Evolutionary conservation across 1,140 invertebrate genomes (phyloP).

Genomic region (Semibalanus balanoides): DNA sequence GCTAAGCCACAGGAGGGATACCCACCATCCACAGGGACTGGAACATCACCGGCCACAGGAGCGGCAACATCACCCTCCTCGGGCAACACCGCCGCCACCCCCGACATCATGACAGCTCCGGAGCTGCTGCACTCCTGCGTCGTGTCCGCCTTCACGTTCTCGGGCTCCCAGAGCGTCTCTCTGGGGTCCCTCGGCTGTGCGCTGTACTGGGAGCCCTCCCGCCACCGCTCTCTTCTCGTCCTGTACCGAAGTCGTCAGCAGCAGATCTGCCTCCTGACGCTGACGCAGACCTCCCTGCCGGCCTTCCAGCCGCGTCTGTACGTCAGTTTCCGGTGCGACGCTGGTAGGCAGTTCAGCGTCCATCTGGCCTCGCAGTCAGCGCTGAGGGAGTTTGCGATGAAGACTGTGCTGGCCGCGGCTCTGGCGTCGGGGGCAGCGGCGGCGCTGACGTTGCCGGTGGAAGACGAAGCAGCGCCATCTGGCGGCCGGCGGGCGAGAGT

Average conservation of each 20-base stretch:
- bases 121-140: neutral
- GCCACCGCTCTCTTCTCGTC: neutral
- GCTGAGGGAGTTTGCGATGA: neutral
- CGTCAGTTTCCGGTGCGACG: neutral
- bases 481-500: no score
- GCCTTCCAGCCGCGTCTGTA: neutral
- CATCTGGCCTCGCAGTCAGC: neutral
- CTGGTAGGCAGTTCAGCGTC: neutral
- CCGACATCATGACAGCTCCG: no score
- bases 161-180: neutral
- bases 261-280: neutral
- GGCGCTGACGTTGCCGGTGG: no score
- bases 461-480: neutral
- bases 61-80: no score
- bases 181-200: neutral
- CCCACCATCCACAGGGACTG: no score
- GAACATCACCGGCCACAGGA: no score
- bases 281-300: neutral
- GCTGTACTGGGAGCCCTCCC: neutral
- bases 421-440: no score
- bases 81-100: no score
- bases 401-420: neutral
- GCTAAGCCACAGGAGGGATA: neutral
- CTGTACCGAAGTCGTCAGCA: neutral
- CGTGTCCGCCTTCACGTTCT: neutral